These are phyloP conservation scores for Eupithecia exiguata DNA, from an alignment of 2,888 invertebrate species.

Conservation along the genomic window DNA sequence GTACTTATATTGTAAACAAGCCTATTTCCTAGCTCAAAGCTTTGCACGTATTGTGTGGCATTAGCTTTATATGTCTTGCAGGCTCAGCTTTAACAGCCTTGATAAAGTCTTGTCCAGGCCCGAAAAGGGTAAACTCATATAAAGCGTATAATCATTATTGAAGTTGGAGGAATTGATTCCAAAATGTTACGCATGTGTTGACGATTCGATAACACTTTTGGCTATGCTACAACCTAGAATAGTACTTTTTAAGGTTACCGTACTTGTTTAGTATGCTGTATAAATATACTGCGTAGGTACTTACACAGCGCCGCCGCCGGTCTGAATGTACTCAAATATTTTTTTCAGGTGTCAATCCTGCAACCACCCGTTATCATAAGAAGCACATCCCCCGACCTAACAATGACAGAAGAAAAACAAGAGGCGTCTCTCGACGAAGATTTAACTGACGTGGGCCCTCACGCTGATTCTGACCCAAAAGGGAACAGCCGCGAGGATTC, in stretches of 20 bases:
- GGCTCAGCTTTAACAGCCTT: not conserved
- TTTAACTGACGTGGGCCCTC: slow-evolving; percentile 42
- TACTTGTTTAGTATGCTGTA: not conserved
- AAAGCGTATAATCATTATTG: not conserved
- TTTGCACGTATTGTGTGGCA: no score
- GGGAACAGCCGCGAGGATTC: not conserved
- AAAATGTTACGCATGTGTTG: not conserved
- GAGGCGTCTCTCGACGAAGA: slow-evolving; percentile 40
- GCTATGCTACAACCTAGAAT: not conserved
- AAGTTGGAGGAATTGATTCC: not conserved
- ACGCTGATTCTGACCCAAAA: slow-evolving; percentile 13
- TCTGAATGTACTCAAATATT: not conserved
- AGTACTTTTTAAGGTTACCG: not conserved
- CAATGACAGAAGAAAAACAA: slow-evolving; percentile 65
- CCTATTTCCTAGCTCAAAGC: no score
- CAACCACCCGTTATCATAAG: slow-evolving; percentile 67
- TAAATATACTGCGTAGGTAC: not conserved
- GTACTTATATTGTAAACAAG: no score
- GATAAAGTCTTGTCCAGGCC: not conserved
- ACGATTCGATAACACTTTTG: not conserved
- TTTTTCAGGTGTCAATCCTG: slow-evolving; percentile 67
- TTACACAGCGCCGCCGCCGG: not conserved
- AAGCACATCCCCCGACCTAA: slow-evolving; percentile 69
- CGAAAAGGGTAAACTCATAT: not conserved
- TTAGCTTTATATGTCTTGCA: not conserved